These are phyloP conservation scores for Sebastes elongatus DNA, from an alignment of 2,797 vertebrate species.

Conservation along the genomic window DNA sequence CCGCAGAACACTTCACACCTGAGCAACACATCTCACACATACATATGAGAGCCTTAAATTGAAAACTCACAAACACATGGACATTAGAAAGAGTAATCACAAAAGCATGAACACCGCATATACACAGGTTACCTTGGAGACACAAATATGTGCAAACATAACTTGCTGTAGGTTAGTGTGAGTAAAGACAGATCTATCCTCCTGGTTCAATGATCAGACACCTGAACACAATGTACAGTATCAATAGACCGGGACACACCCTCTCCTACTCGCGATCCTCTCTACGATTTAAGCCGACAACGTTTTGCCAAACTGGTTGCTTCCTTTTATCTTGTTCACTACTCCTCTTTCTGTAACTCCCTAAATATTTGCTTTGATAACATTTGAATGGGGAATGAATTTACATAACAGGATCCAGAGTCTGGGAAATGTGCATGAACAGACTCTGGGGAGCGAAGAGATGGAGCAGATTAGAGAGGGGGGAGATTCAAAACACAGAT, in stretches of 20 bases:
- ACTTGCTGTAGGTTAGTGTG: neutral
- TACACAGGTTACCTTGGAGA: conserved; percentile 24
- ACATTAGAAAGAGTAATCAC: conserved; percentile 3
- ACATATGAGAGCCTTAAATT: conserved; percentile 36
- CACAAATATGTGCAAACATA: neutral
- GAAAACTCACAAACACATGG: conserved; percentile 34
- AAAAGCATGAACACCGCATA: neutral
- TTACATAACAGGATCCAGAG: conserved; percentile 57
- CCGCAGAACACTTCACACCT: conserved; percentile 71
- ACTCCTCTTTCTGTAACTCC: conserved; percentile 33
- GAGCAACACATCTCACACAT: conserved; percentile 70
- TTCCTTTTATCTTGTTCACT: conserved; percentile 23
- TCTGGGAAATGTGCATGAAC: conserved; percentile 28
- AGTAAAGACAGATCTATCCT: neutral
- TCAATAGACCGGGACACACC: neutral
- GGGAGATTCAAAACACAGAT: neutral
- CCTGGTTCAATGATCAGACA: neutral
- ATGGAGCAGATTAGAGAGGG: neutral
- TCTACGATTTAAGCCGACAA: neutral
- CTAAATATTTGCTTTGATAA: conserved; percentile 65
- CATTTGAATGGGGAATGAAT: conserved; percentile 36
- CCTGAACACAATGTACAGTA: neutral
- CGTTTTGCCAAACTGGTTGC: neutral
- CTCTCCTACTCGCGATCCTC: neutral
- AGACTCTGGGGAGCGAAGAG: neutral